Conservation (phyloP, 1,140 invertebrate species). For the Drosophila insularis region DNA sequence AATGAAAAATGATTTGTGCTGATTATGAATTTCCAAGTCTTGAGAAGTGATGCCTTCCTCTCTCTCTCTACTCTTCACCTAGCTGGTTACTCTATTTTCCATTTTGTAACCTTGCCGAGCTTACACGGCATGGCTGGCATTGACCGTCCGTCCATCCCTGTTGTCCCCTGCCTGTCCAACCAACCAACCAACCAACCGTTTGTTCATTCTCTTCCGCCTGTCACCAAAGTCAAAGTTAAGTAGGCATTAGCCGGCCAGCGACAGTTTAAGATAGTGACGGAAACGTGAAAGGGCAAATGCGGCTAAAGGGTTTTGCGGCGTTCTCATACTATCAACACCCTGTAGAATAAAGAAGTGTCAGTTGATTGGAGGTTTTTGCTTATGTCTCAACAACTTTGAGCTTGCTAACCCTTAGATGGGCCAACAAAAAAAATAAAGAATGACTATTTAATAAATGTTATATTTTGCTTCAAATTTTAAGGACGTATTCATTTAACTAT, state of each 20-base stretch:
- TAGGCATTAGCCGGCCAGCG: constrained; percentile 55
- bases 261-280: constrained; percentile 3
- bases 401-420: constrained; percentile 19
- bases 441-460: too few species aligned
- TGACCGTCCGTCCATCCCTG: constrained; percentile 27
- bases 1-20: constrained; percentile 72
- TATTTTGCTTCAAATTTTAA: too few species aligned
- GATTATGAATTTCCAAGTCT: constrained; percentile 63
- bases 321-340: constrained; percentile 56
- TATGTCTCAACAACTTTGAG: not conserved
- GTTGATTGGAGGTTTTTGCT: constrained; percentile 60
- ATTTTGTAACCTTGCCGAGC: constrained; percentile 58
- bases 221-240: constrained; percentile 78
- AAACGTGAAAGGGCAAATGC: not conserved
- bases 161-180: not conserved
- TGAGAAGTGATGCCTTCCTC: constrained; percentile 9
- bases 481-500: too few species aligned
- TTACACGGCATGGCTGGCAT: constrained; percentile 50
- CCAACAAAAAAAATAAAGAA: too few species aligned
- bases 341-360: constrained; percentile 47
- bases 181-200: not conserved
- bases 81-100: constrained; percentile 35
- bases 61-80: too few species aligned
- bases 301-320: not conserved
- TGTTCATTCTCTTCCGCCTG: constrained; percentile 33